Conservation (phyloP, 1,140 invertebrate genomes). For the Ceratosolen solmsi region DNA sequence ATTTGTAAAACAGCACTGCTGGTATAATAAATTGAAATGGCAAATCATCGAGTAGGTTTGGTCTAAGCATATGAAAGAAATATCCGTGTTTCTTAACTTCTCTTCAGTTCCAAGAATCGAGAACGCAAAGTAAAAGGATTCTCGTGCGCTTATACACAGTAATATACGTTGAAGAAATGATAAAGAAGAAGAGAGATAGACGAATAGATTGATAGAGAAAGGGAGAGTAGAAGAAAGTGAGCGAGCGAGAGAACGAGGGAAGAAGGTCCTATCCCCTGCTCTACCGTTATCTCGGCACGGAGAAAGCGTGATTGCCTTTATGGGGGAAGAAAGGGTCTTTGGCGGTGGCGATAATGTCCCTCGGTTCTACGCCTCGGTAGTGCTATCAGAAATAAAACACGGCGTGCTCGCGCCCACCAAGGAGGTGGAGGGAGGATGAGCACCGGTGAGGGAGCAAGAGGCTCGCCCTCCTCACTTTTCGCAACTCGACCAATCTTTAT, state of each 20-base stretch:
- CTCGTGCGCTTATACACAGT: constrained; percentile 1
- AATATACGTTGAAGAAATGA: constrained; percentile 29
- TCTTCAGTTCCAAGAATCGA: neutral
- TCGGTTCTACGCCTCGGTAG: constrained; percentile 60
- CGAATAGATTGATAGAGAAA: neutral
- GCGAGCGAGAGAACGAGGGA: neutral
- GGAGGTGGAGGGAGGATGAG: constrained; percentile 17
- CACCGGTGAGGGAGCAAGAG: constrained; percentile 25
- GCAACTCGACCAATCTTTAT: neutral
- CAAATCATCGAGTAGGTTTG: no score
- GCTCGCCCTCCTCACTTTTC: constrained; percentile 16
- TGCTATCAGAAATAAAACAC: constrained; percentile 73
- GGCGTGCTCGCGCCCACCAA: constrained; percentile 30
- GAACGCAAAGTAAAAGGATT: neutral
- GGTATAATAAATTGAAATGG: no score
- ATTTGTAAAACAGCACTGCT: no score
- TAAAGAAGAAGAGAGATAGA: neutral
- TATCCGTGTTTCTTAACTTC: neutral
- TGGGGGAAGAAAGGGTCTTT: constrained; percentile 74
- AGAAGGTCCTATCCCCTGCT: constrained; percentile 62
- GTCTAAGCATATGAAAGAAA: no score
- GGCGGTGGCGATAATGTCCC: constrained; percentile 72
- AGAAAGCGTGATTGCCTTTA: constrained; percentile 74
- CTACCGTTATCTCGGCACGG: constrained; percentile 68
- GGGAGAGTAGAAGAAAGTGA: neutral